Conservation (phyloP, 2,888 invertebrate species). For the Heliconius ethilla region DNA sequence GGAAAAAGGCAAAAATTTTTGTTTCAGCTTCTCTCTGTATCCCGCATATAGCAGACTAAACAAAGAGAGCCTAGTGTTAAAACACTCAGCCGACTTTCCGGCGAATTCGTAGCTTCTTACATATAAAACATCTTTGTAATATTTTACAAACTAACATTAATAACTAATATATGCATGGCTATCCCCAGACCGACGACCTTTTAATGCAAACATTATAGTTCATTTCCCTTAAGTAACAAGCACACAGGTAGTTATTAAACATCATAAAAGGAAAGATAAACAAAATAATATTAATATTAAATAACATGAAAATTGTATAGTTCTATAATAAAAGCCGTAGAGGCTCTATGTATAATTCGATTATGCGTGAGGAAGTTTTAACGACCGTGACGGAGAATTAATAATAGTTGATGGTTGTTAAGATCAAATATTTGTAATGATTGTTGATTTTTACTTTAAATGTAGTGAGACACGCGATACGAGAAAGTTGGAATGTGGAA, state of each 20-base stretch:
- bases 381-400: slow-evolving; percentile 67
- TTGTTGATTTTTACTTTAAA: slow-evolving; percentile 54
- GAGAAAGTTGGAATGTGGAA: slow-evolving; percentile 17
- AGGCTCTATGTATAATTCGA: slow-evolving; percentile 56
- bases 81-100: no score
- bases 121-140: no score
- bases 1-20: no score
- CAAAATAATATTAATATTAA: slow-evolving; percentile 41
- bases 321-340: slow-evolving; percentile 56
- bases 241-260: slow-evolving; percentile 28
- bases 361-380: slow-evolving; percentile 65
- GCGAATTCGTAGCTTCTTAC: no score
- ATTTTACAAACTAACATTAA: neutral
- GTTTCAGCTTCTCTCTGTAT: no score
- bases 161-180: slow-evolving; percentile 29
- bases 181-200: slow-evolving; percentile 12
- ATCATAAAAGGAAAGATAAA: slow-evolving; percentile 33
- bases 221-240: slow-evolving; percentile 4
- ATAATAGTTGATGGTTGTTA: slow-evolving; percentile 54
- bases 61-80: no score
- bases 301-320: slow-evolving; percentile 51
- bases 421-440: slow-evolving; percentile 60
- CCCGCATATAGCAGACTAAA: no score
- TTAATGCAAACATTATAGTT: neutral
- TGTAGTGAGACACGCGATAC: slow-evolving; percentile 57